Base-by-base conservation (phyloP, 64 coral and sea anemone species). In the Dendronephthya gigantea region DNA sequence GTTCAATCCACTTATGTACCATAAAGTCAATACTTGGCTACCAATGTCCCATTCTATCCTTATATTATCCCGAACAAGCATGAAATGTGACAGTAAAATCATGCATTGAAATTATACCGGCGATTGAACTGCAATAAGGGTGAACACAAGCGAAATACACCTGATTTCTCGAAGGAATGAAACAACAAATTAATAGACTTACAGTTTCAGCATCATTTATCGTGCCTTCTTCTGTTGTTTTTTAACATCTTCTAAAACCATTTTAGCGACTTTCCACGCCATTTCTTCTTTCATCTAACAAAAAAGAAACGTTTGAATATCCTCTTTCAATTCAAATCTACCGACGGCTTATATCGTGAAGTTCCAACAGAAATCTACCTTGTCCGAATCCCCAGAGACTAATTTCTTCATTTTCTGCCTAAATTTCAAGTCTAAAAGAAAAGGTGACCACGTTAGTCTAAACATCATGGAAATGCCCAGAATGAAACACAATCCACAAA, bases 241-340 rank as follows among this genome's bases (percentile, higher is more conserved):
- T 69, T 91, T 97, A 9, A 97, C 94, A 76, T 97, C 94, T 87
- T 93, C 94, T 25, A 97, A 93, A 14, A 97, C 91, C 94, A 97
- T 97, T 83, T 93, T 97, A 52, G 94, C 94, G 83, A 97, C 91
- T 84, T 97, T 93, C 94, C 94, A 97, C 0, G 94, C 94, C 94
- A 97, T 97, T 85, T 97, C 94, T 85, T 97, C 94, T 68, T 97
- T 97, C 29, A 90, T 87, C 94, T 97, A 75, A 17, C 25, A 84
- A 15, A 58, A 7, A 84, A 68, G 43, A 65, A 40, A 45, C 11
- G 11, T 11, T 45, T 45, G 4, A 58, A 17, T 16, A 17, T 58
- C 23, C 22, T 58, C 23, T 2, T 11, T 58, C 51, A 58, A 17
- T 19, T 58, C 22, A 11, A n/a, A 58, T 58, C 14, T 19, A 62